Evolutionary conservation across 2,113 vertebrate genomes (phyloP).

Genomic region (Cyrtonyx montezumae): DNA sequence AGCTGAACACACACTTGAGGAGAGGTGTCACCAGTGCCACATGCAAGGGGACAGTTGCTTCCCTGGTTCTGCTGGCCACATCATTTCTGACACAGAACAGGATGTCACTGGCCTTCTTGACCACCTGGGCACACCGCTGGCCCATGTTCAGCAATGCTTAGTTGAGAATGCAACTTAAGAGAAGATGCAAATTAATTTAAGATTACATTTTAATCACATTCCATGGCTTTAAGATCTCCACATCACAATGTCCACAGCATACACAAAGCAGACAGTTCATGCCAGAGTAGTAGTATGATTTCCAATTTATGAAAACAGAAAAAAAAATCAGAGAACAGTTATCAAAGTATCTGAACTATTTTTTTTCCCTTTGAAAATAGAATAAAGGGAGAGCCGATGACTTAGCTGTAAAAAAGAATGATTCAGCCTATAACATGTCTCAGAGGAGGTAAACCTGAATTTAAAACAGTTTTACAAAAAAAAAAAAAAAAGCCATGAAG

Average conservation of each 20-base stretch:
- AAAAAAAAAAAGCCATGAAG: neutral
- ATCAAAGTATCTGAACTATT: neutral
- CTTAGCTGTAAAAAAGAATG: neutral
- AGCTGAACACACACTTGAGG: neutral
- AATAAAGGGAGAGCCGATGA: neutral
- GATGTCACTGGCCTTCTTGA: neutral
- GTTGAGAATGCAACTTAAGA: neutral
- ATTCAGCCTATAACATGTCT: slow-evolving; percentile 24
- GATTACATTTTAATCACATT: neutral
- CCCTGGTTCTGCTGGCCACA: neutral
- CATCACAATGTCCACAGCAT: neutral
- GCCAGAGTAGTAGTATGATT: neutral
- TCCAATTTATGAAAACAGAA: slow-evolving; percentile 11
- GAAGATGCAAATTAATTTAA: neutral
- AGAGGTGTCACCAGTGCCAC: neutral
- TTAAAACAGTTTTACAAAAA: slow-evolving; percentile 8
- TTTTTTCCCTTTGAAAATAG: slow-evolving; percentile 15
- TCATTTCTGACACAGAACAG: neutral
- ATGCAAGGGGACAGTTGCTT: neutral
- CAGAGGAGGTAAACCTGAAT: slow-evolving; percentile 30
- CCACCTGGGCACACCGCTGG: neutral
- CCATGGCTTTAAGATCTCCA: neutral
- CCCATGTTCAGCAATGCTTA: neutral
- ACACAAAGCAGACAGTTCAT: neutral
- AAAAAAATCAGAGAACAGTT: neutral